A percentile compares a stretch with the other conserved stretches of the same genome.
Evolutionary conservation across 1,140 invertebrate species (phyloP).

Genomic region (Limonius californicus): DNA sequence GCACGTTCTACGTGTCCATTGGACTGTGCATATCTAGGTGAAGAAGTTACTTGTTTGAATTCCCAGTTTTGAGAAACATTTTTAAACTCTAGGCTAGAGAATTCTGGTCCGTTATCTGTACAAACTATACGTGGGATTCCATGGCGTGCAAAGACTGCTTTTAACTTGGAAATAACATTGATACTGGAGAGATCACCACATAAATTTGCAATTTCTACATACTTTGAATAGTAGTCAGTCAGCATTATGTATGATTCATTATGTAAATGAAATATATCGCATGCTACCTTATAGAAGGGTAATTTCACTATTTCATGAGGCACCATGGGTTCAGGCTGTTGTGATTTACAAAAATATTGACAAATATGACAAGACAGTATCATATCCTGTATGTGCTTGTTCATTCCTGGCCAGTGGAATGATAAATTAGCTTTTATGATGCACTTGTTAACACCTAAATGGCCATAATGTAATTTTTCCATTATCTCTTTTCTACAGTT

Average conservation of each 20-base stretch:
- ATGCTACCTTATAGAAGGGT: conserved; percentile 41
- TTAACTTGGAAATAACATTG: no score
- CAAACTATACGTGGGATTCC: no score
- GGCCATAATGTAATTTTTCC: conserved; percentile 41
- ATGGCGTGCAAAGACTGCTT: no score
- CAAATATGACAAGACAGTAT: conserved; percentile 46
- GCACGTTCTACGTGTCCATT: no score
- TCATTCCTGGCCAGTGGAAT: conserved; percentile 38
- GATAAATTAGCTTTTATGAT: conserved; percentile 35
- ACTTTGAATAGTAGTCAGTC: conserved; percentile 44
- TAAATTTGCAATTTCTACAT: conserved; percentile 32
- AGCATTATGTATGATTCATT: conserved; percentile 40
- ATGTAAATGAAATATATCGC: conserved; percentile 40
- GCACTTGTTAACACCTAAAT: conserved; percentile 48
- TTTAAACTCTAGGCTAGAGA: no score
- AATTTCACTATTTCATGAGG: conserved; percentile 35
- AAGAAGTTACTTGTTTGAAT: no score
- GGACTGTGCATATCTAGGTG: no score
- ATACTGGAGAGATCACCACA: no score
- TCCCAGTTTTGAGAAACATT: no score
- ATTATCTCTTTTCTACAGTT: no score
- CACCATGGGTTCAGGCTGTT: conserved; percentile 36
- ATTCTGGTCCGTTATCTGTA: no score
- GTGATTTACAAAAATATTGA: conserved; percentile 34
- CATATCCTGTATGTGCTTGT: conserved; percentile 47